phyloP scores from a whole-genome alignment of 2,888 invertebrate genomes.

The Camponotus fellah region DNA sequence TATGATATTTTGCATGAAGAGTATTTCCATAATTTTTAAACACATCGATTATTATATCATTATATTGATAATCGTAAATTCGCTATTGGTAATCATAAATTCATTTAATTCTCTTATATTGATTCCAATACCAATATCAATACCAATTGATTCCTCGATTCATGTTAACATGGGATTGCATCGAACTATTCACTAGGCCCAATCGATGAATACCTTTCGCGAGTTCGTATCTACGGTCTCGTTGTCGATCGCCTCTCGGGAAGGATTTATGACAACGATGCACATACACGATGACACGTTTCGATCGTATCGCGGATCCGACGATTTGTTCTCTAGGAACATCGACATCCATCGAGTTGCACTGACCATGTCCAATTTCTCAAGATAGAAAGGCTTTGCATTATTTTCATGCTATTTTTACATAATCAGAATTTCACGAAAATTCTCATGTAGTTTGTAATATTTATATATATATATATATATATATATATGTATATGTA shows the following conservation, averaged over 20 bases:
- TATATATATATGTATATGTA: too few relatives aligned
- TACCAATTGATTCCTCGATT: conserved; percentile 16
- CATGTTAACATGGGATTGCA: conserved; percentile 17
- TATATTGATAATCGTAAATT: conserved; percentile 19
- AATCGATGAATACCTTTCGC: conserved; percentile 38
- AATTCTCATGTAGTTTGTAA: neutral
- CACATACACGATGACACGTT: conserved; percentile 41
- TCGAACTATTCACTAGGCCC: conserved; percentile 28
- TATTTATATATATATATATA: neutral
- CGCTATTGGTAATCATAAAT: conserved; percentile 29
- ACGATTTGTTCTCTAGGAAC: conserved; percentile 28
- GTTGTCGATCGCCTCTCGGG: conserved; percentile 34
- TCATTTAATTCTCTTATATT: conserved; percentile 15
- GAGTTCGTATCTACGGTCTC: conserved; percentile 36
- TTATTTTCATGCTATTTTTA: neutral
- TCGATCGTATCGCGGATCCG: conserved; percentile 14
- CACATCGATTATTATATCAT: neutral
- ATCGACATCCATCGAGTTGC: conserved; percentile 10
- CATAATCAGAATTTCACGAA: neutral
- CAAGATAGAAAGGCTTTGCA: neutral
- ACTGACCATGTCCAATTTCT: conserved; percentile 16
- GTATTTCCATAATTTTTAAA: neutral
- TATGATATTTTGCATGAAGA: neutral
- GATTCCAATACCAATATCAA: neutral
- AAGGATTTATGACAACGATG: conserved; percentile 30